These are phyloP conservation scores for Myiopsitta monachus DNA, from an alignment of 2,113 vertebrate species.

Conservation along the genomic window DNA sequence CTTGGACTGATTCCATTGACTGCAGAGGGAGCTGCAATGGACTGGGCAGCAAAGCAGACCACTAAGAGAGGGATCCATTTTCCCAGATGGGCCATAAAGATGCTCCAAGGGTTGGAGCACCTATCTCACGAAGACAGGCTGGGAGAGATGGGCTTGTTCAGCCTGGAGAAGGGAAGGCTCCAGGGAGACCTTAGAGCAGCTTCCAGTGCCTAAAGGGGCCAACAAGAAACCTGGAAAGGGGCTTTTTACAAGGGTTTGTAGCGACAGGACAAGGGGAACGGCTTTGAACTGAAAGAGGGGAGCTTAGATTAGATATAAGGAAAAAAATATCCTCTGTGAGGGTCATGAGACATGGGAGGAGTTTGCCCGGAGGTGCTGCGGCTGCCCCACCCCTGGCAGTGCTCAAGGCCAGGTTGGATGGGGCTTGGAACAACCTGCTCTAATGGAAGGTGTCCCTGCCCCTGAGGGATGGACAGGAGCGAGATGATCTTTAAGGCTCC, in stretches of 20 bases:
- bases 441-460: neutral
- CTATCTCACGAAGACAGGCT: neutral
- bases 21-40: accelerated
- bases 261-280: neutral
- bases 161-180: neutral
- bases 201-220: neutral
- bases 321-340: neutral
- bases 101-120: neutral
- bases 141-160: neutral
- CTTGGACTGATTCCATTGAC: neutral
- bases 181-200: neutral
- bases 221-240: neutral
- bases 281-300: neutral
- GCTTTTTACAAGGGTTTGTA: neutral
- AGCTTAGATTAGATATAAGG: neutral
- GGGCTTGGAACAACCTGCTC: neutral
- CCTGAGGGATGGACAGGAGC: neutral
- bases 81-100: neutral
- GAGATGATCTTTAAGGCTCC: neutral
- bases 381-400: neutral
- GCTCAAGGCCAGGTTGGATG: neutral
- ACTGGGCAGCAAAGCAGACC: neutral
- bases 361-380: neutral
- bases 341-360: neutral
- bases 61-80: neutral